Percentiles rank a stretch among this genome's conserved stretches.
These are phyloP conservation scores for Chymomyza caudatula DNA, from an alignment of 2,888 invertebrate genomes.

Conservation along the genomic window DNA sequence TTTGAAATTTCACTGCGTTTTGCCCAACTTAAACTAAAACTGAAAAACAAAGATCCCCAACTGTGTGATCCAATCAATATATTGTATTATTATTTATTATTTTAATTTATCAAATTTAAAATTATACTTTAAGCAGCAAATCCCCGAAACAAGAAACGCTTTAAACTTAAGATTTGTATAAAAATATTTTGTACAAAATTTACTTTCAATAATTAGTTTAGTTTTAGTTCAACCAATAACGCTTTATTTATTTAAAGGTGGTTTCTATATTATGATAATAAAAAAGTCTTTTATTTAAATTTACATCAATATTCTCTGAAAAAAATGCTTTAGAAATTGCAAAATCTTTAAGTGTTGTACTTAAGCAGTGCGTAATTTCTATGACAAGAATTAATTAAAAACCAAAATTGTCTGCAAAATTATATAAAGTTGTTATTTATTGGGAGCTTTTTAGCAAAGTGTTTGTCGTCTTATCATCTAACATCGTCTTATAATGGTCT, in stretches of 20 bases:
- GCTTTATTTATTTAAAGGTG: background rate
- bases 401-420: background rate
- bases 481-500: background rate
- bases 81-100: conserved; percentile 17
- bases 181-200: background rate
- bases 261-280: background rate
- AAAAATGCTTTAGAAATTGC: background rate
- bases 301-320: background rate
- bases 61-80: conserved; percentile 15
- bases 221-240: background rate
- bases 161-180: conserved; percentile 1
- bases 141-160: background rate
- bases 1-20: background rate
- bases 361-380: background rate
- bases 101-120: background rate
- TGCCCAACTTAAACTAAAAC: background rate
- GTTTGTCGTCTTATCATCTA: background rate
- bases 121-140: background rate
- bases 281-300: background rate
- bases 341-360: background rate
- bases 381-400: background rate
- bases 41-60: conserved; percentile 7
- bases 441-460: background rate
- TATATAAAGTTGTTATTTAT: background rate
- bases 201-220: background rate